phyloP scores from a whole-genome alignment of 2,888 invertebrate species.

The Acanthopleura granulata region DNA sequence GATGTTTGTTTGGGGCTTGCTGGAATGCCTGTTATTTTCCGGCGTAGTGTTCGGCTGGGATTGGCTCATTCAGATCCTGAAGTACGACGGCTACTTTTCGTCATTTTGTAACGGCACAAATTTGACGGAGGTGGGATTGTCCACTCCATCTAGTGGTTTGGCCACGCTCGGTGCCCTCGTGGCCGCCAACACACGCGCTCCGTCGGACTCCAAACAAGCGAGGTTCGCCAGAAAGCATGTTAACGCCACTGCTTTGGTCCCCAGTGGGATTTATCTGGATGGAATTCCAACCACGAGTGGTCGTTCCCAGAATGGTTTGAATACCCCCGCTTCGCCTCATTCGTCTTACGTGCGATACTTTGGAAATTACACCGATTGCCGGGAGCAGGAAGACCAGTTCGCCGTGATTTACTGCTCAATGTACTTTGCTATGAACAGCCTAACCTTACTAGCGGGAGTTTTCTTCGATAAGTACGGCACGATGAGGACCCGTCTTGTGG shows the following conservation, averaged over 20 bases:
- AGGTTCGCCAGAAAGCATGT: neutral
- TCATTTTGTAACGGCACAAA: conserved; percentile 39
- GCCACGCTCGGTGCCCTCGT: neutral
- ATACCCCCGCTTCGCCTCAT: neutral
- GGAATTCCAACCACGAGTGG: neutral
- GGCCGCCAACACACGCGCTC: neutral
- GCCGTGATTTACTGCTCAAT: conserved; percentile 41
- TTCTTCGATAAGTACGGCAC: conserved; percentile 55
- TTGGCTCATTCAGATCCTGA: conserved; percentile 45
- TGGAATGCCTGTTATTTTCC: conserved; percentile 55
- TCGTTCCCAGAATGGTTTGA: neutral
- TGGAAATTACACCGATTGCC: conserved; percentile 30
- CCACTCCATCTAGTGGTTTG: neutral
- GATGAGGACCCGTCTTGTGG: conserved; percentile 47
- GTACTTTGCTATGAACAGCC: conserved; percentile 39
- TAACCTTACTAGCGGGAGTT: conserved; percentile 46
- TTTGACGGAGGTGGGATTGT: conserved; percentile 1
- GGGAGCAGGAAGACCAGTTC: conserved; percentile 37
- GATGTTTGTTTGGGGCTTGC: conserved; percentile 46
- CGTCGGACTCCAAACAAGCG: neutral
- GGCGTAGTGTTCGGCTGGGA: conserved; percentile 57
- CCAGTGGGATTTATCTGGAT: neutral
- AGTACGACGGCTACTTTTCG: conserved; percentile 46
- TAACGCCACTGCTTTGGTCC: neutral
- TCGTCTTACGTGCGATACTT: neutral